These are phyloP conservation scores for Furcifer pardalis DNA, from an alignment of 2,797 vertebrate species.

Conservation along the genomic window DNA sequence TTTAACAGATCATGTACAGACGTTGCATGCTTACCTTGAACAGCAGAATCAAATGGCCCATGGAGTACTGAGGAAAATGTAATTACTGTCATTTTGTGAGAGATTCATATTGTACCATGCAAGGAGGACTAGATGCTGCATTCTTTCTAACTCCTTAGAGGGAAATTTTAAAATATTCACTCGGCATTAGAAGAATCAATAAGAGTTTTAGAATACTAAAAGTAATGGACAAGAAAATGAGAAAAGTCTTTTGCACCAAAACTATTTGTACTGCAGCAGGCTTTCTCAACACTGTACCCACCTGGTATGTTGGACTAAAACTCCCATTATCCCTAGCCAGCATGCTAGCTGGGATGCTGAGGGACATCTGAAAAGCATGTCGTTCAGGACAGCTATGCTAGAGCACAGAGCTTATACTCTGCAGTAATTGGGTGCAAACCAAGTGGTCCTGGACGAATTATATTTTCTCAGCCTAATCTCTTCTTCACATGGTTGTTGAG, in stretches of 20 bases:
- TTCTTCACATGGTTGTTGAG: neutral
- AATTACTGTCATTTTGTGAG: neutral
- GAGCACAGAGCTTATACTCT: neutral
- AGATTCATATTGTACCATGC: neutral
- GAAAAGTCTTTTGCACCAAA: neutral
- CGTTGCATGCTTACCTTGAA: neutral
- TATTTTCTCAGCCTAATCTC: neutral
- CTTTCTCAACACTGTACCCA: neutral
- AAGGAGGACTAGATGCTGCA: neutral
- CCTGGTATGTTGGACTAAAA: neutral
- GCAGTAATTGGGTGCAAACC: no score
- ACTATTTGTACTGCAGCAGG: neutral
- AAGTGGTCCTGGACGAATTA: neutral
- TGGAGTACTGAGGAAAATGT: neutral
- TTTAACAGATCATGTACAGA: conserved; percentile 16
- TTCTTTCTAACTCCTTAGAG: neutral
- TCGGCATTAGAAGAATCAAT: neutral
- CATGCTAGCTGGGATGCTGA: neutral
- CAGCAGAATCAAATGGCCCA: neutral
- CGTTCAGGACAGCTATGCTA: neutral
- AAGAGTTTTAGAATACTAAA: neutral
- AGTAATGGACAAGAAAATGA: neutral
- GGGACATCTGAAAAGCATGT: neutral
- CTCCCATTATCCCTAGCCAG: neutral
- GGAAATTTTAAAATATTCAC: neutral